Conservation (phyloP, 2,797 vertebrate genomes). For the Lagodon rhomboides region DNA sequence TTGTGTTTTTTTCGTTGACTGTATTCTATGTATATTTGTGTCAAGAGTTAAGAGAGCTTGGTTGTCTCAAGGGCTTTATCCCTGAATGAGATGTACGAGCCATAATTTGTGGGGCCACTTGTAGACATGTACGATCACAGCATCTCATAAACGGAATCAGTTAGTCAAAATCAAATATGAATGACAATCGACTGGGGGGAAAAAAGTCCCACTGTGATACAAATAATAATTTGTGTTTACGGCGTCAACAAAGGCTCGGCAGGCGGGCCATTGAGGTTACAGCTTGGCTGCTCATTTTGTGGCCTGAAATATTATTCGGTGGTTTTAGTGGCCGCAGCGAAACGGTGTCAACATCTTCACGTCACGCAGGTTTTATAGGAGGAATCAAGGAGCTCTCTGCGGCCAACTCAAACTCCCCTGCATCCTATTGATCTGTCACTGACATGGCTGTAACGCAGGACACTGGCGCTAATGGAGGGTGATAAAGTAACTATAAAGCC, state of each 20-base stretch:
- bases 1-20: no score
- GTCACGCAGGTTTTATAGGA: conserved; percentile 77
- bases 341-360: conserved; percentile 48
- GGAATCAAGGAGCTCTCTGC: conserved; percentile 68
- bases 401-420: conserved; percentile 70
- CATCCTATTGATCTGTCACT: conserved; percentile 80
- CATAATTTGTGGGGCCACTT: background rate
- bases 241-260: conserved; percentile 9
- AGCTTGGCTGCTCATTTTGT: conserved; percentile 32
- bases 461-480: conserved; percentile 81
- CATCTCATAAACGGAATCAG: no score
- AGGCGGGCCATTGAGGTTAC: conserved; percentile 4
- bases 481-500: conserved; percentile 85
- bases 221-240: conserved; percentile 19
- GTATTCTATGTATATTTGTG: no score
- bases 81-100: no score
- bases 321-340: conserved; percentile 35
- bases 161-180: background rate
- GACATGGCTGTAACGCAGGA: conserved; percentile 82
- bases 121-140: background rate
- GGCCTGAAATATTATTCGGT: conserved; percentile 60
- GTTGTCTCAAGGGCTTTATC: no score
- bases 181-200: background rate
- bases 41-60: no score
- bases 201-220: background rate